Base-by-base conservation (phyloP, 2,113 vertebrate species). In the Scophthalmus maximus region DNA sequence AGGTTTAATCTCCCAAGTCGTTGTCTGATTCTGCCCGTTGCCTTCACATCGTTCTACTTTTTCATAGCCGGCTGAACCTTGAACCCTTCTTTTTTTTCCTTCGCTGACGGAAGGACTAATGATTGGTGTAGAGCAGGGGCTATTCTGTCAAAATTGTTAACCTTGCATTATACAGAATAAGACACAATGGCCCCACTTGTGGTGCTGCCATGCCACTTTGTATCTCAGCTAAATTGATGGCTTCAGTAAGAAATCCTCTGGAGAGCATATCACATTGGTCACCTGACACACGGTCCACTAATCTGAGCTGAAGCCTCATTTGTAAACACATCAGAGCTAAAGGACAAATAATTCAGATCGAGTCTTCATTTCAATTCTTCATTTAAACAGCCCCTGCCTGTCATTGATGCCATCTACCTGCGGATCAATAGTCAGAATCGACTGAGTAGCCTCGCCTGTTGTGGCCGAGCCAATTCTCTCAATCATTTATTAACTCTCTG, bases 401-500 rank as follows among this genome's bases (percentile, higher is more conserved):
- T 87, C 79, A 91, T 76, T 65, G 82, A 87, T 76, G 80, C 71
- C 73, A 66, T 83, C 82, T 74, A 76, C 79, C 79, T 88, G 68
- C 73, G 44, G 90, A 92, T 94, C 92, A 78, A 93, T 93, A 84
- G 2, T 61, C 30, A 20, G 22, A 25, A 93, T 94, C 74, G 88
- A 94, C 88, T 82, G 65, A 86, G 76, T 55, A 84, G 77, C 84
- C 89, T 81, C 60, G 8, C 68, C 78, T 88, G 79, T 81, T 82
- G 83, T 76, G 85, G 76, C 83, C 68, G 1, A 86, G 88, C 78
- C 86, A 85, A 88, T 92, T 87, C 82, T 87, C 86, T 90, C 88
- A 92, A 92, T 92, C 88, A 92, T 93, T 93, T 93, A 92, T 93
- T 92, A 87, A 92, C 91, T 93, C 84, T 62, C 68, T 84, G 88